Evolutionary conservation across 2,888 invertebrate genomes (phyloP).

Genomic region (Hirtodrosophila cameraria): DNA sequence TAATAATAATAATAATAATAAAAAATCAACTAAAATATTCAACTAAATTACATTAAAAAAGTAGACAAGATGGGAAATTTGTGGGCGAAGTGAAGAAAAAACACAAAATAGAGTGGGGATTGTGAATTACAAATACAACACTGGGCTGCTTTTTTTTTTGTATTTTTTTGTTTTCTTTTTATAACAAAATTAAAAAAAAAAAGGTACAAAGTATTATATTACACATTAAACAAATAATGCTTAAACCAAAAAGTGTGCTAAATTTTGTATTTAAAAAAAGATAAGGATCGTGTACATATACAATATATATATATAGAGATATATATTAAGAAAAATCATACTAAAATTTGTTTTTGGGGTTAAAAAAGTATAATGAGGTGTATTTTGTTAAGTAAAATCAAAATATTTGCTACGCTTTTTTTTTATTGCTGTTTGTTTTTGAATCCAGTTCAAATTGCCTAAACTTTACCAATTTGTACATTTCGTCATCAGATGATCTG

Average conservation of each 20-base stretch:
- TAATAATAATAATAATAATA: conserved; percentile 71
- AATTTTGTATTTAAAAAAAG: conserved; percentile 37
- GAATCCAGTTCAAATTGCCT: conserved; percentile 46
- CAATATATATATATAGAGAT: conserved; percentile 6
- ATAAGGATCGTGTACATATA: conserved; percentile 13
- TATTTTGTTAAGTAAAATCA: conserved; percentile 38
- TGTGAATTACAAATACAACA: conserved; percentile 37
- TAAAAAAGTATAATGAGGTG: conserved; percentile 10
- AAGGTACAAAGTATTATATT: conserved; percentile 78
- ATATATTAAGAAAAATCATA: conserved; percentile 29
- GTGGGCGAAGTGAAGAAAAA: conserved; percentile 31
- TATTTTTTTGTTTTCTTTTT: conserved; percentile 20
- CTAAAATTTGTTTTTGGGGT: conserved; percentile 15
- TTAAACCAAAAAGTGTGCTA: conserved; percentile 72
- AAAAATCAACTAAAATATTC: conserved; percentile 84
- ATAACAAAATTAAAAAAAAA: conserved; percentile 49
- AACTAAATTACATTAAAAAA: conserved; percentile 83
- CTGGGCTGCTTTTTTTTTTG: conserved; percentile 39
- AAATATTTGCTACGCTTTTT: conserved; percentile 45
- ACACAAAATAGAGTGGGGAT: conserved; percentile 24
- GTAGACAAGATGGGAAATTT: conserved; percentile 66
- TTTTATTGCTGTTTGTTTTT: conserved; percentile 22
- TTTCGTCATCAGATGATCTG: conserved; percentile 90
- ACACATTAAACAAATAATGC: conserved; percentile 66
- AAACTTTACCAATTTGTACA: conserved; percentile 86